phyloP scores from a whole-genome alignment of 2,113 vertebrate genomes.

The Periophthalmus modestus region DNA sequence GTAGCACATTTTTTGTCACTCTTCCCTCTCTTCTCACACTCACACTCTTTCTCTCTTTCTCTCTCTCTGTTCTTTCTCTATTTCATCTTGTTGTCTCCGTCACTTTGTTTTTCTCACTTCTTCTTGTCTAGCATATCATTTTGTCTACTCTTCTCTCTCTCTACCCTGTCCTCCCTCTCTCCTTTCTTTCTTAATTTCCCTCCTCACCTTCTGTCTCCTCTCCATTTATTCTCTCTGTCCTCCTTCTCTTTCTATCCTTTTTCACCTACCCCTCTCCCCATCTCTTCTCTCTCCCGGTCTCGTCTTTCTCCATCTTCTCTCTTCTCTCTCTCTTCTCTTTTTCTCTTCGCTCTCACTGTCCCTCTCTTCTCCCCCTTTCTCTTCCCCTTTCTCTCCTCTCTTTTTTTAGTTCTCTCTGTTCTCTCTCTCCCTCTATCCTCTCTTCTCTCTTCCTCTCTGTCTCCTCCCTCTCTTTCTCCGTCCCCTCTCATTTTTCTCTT shows the following conservation, averaged over 20 bases:
- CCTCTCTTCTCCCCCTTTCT: background rate
- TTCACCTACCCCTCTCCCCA: background rate
- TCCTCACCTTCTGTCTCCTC: too few species aligned
- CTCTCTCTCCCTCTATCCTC: background rate
- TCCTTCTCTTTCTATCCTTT: too few species aligned
- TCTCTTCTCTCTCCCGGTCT: too few species aligned
- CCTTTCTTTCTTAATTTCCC: background rate
- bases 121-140: too few species aligned
- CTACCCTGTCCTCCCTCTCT: too few species aligned
- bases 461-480: background rate
- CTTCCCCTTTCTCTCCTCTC: too few species aligned
- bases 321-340: background rate
- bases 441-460: background rate
- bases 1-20: constrained; percentile 8
- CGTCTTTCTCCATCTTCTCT: background rate
- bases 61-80: background rate
- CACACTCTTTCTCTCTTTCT: background rate
- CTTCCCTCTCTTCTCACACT: background rate
- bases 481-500: background rate
- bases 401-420: background rate
- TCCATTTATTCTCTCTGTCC: too few species aligned
- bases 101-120: too few species aligned
- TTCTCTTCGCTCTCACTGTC: background rate
- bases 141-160: too few species aligned
- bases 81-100: background rate